A percentile compares a stretch with the other conserved stretches of the same genome.
Evolutionary conservation across 2,888 invertebrate species (phyloP).

Genomic region (Hyposoter didymator): DNA sequence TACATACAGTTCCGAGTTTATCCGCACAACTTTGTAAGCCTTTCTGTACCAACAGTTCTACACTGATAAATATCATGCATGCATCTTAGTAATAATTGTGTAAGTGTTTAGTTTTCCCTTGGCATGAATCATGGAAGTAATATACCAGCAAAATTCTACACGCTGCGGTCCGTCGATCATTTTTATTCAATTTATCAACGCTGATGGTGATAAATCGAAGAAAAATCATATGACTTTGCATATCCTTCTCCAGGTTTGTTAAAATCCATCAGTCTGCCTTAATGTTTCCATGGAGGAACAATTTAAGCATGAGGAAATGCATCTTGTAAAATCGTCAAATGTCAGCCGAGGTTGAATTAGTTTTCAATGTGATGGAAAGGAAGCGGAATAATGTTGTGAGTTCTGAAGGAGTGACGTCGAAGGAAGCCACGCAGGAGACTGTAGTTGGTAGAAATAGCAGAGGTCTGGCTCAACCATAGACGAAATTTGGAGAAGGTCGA

Average conservation of each 20-base stretch:
- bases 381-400: conserved; percentile 25
- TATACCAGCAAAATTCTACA: not conserved
- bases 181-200: not conserved
- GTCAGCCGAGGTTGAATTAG: conserved; percentile 52
- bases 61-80: not conserved
- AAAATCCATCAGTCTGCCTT: not conserved
- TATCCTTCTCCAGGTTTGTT: not conserved
- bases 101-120: not conserved
- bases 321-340: conserved; percentile 39
- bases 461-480: conserved; percentile 29
- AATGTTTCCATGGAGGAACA: not conserved
- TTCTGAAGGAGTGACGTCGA: conserved; percentile 43
- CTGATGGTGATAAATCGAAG: not conserved
- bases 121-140: not conserved
- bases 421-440: conserved; percentile 11
- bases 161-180: not conserved
- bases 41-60: conserved; percentile 16
- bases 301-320: conserved; percentile 9
- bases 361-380: conserved; percentile 26
- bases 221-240: not conserved
- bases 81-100: not conserved
- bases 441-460: conserved; percentile 2
- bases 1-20: conserved; percentile 9
- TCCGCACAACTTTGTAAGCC: conserved; percentile 35
- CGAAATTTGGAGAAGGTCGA: conserved; percentile 22